A percentile compares a stretch with the other conserved stretches of the same genome.
These are phyloP conservation scores for Lumbricus terrestris DNA, from an alignment of 2,888 invertebrate genomes.

Conservation along the genomic window DNA sequence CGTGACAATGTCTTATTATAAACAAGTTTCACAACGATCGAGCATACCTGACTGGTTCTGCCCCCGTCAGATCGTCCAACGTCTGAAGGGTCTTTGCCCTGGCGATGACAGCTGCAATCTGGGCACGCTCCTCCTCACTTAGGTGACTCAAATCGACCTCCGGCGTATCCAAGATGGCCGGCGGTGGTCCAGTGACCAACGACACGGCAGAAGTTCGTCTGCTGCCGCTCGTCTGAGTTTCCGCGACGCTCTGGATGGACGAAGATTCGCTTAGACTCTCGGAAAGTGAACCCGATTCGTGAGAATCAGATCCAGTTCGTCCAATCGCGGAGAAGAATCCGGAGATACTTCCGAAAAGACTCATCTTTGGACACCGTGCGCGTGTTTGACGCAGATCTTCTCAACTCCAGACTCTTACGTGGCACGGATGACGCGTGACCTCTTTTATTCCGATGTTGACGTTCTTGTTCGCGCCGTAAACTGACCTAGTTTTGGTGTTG, in stretches of 20 bases:
- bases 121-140: constrained; percentile 66
- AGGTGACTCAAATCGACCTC: constrained; percentile 66
- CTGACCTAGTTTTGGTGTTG: background rate
- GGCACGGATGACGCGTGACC: background rate
- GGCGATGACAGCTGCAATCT: constrained; percentile 67
- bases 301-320: background rate
- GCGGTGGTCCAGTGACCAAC: background rate
- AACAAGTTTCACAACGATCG: too few relatives aligned
- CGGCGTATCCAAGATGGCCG: constrained; percentile 50
- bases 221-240: background rate
- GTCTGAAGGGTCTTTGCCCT: constrained; percentile 63
- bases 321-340: background rate
- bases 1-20: too few relatives aligned
- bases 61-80: constrained; percentile 45
- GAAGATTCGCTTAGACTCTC: constrained; percentile 44
- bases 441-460: background rate
- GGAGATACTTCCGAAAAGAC: background rate
- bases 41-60: background rate
- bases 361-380: background rate
- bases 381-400: background rate
- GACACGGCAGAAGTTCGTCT: background rate
- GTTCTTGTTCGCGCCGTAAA: background rate
- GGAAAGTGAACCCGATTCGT: background rate
- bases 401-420: background rate
- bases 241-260: constrained; percentile 12